Conservation (phyloP, 2,888 invertebrate genomes). For the Dolichopus griseipennis region DNA sequence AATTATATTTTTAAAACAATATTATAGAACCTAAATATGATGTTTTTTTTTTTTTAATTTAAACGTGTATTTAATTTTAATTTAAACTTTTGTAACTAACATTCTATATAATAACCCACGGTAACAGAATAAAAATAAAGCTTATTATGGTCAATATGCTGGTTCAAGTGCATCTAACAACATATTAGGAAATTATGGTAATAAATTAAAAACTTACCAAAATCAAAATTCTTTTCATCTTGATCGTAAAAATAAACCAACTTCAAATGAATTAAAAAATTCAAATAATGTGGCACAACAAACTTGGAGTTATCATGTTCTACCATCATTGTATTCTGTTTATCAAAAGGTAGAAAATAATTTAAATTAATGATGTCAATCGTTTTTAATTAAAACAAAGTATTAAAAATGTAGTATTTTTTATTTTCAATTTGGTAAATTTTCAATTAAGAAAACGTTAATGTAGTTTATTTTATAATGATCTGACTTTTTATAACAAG, state of each 20-base stretch:
- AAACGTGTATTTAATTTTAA: not conserved
- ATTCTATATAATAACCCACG: not conserved
- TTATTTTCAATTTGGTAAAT: not conserved
- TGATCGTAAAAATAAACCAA: constrained; percentile 22
- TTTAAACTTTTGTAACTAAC: not conserved
- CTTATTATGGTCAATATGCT: constrained; percentile 38
- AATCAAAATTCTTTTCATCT: constrained; percentile 29
- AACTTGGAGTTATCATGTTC: constrained; percentile 76
- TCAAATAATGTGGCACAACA: constrained; percentile 45
- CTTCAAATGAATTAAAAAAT: constrained; percentile 22
- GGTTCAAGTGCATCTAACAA: constrained; percentile 42
- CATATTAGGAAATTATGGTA: constrained; percentile 42
- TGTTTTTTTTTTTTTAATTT: no score
- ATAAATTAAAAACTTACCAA: constrained; percentile 23
- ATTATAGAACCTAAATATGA: no score
- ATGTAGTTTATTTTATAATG: not conserved
- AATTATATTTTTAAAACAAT: no score
- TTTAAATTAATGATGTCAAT: not conserved
- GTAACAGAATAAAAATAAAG: constrained; percentile 42
- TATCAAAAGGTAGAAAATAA: constrained; percentile 65
- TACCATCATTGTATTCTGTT: constrained; percentile 73
- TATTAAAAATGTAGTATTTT: constrained; percentile 6
- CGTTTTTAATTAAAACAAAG: not conserved
- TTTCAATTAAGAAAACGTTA: no score
- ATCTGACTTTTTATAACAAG: no score